Percentiles rank a stretch among this genome's conserved stretches.
Conservation (phyloP, 2,113 vertebrate species). For the Bombycilla garrulus region DNA sequence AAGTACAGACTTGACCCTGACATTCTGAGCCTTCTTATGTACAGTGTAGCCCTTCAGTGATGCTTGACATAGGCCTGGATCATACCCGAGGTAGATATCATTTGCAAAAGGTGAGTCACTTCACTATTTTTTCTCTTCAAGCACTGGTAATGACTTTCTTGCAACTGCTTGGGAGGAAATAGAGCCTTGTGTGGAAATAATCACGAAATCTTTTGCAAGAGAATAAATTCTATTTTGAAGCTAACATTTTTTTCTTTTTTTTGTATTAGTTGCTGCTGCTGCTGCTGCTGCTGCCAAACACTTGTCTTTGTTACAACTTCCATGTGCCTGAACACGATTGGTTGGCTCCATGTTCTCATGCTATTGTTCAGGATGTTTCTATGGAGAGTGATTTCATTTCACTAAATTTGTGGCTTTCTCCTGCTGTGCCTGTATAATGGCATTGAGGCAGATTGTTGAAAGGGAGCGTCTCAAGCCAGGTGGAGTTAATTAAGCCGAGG, state of each 20-base stretch:
- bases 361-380: slow-evolving; percentile 68
- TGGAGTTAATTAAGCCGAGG: slow-evolving; percentile 68
- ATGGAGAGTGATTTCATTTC: slow-evolving; percentile 71
- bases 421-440: slow-evolving; percentile 62
- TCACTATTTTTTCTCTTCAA: not conserved
- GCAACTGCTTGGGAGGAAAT: not conserved
- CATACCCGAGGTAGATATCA: not conserved
- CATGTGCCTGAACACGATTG: slow-evolving; percentile 17
- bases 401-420: slow-evolving; percentile 67
- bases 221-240: not conserved
- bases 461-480: slow-evolving; percentile 54
- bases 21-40: not conserved
- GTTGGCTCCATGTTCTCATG: slow-evolving; percentile 41
- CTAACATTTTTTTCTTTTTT: not conserved
- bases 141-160: not conserved
- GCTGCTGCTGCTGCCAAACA: not conserved
- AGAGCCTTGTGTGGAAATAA: not conserved
- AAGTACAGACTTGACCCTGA: not conserved
- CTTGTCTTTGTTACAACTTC: slow-evolving; percentile 41
- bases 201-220: not conserved
- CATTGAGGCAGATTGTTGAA: slow-evolving; percentile 62
- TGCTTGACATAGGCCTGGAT: not conserved
- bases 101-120: not conserved
- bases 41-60: not conserved
- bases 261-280: not conserved